Evolutionary conservation across 2,797 vertebrate species (phyloP).

Genomic region (Pangasius mekongensis): DNA sequence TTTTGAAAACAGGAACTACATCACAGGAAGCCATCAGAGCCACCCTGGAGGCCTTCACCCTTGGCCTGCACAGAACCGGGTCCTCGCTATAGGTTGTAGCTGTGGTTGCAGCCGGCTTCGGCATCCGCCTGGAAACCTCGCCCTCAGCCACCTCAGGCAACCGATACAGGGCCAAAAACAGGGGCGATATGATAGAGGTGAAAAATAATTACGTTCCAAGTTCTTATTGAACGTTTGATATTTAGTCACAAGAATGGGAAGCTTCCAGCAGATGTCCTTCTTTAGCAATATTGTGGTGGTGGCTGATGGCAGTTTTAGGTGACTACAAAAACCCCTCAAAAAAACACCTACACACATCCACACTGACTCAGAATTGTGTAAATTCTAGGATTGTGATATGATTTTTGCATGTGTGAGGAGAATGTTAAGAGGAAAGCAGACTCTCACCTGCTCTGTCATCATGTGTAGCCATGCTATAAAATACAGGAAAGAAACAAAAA

Average conservation of each 20-base stretch:
- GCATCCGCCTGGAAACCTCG: background rate
- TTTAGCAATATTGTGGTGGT: constrained; percentile 59
- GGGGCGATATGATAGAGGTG: background rate
- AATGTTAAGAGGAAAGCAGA: background rate
- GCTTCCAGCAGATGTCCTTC: constrained; percentile 63
- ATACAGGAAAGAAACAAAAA: background rate
- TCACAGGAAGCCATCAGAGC: background rate
- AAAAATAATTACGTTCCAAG: background rate
- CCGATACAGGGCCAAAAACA: background rate
- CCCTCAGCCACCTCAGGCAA: background rate
- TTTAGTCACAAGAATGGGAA: constrained; percentile 19
- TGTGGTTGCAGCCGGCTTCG: background rate
- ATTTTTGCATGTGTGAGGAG: background rate
- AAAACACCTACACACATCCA: background rate
- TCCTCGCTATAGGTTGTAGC: background rate
- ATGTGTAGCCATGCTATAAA: background rate
- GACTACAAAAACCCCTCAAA: background rate
- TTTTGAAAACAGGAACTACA: background rate
- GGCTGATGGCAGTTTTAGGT: background rate
- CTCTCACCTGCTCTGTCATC: background rate
- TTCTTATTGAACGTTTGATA: background rate
- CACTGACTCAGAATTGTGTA: background rate
- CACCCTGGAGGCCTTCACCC: background rate
- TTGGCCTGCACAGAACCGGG: background rate
- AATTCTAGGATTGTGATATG: background rate